A percentile compares a stretch with the other conserved stretches of the same genome.
Conservation (phyloP, 2,888 invertebrate species). For the Lasioglossum villosulum region DNA sequence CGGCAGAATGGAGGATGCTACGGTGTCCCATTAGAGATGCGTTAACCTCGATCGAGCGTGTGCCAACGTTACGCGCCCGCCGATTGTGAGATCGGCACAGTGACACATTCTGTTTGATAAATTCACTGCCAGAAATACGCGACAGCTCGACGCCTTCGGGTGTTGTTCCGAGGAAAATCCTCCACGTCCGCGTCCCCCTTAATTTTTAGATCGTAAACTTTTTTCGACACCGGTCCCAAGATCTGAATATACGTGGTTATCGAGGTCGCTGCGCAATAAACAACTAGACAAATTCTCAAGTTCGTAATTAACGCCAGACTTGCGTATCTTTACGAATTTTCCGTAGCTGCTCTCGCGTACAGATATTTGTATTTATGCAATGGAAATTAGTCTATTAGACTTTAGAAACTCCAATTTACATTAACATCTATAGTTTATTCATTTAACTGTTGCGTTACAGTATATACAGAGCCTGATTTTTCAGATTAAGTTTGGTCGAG, state of each 20-base stretch:
- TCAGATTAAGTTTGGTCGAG: not conserved
- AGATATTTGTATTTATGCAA: not conserved
- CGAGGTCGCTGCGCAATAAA: not conserved
- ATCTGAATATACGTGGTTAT: not conserved
- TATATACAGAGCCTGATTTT: not conserved
- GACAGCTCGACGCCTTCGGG: not conserved
- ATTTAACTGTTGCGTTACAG: not conserved
- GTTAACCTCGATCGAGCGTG: constrained; percentile 80
- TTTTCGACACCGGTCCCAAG: not conserved
- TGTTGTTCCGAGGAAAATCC: not conserved
- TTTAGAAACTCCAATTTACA: not conserved
- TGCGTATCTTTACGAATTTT: not conserved
- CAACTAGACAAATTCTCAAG: not conserved
- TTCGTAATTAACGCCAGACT: not conserved
- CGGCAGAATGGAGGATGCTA: constrained; percentile 68
- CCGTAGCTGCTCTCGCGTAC: not conserved
- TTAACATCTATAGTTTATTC: not conserved
- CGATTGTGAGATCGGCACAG: constrained; percentile 45
- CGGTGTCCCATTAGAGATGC: constrained; percentile 79
- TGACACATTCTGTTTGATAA: constrained; percentile 47
- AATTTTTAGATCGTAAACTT: not conserved
- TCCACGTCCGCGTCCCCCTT: not conserved
- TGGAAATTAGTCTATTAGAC: not conserved
- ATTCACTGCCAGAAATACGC: not conserved
- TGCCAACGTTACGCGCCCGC: constrained; percentile 42